Conservation (phyloP, 2,113 vertebrate genomes). For the Butorides virescens region DNA sequence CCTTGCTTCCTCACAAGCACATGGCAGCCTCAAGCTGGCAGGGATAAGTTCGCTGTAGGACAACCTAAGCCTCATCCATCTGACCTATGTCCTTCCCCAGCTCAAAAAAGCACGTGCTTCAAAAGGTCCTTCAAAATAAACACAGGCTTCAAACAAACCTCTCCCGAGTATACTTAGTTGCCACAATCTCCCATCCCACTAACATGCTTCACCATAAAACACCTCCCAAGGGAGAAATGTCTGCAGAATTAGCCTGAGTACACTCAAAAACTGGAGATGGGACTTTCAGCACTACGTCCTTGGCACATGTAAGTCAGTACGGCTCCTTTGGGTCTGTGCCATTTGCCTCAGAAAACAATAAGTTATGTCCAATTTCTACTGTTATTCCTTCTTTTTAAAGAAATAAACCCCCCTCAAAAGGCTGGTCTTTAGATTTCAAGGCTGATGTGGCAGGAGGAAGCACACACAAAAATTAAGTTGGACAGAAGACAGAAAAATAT, state of each 20-base stretch:
- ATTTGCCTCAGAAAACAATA: not conserved
- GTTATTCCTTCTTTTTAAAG: not conserved
- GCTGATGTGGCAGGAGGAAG: not conserved
- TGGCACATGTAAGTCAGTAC: not conserved
- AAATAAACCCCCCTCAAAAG: not conserved
- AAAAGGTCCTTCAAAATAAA: not conserved
- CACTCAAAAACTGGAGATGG: not conserved
- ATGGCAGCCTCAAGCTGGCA: not conserved
- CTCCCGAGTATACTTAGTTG: not conserved
- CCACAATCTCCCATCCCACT: not conserved
- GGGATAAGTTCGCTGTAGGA: not conserved
- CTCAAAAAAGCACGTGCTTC: not conserved
- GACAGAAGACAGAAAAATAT: not conserved
- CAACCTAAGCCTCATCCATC: not conserved
- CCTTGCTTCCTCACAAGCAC: accelerated
- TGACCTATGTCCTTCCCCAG: not conserved
- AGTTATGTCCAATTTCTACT: not conserved
- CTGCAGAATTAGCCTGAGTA: not conserved
- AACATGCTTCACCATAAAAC: not conserved
- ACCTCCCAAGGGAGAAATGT: not conserved
- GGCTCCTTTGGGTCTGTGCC: not conserved
- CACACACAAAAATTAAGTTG: not conserved
- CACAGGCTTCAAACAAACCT: not conserved
- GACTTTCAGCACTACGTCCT: not conserved
- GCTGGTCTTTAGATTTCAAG: not conserved